Percentiles rank a stretch among this genome's conserved stretches.
phyloP scores from a whole-genome alignment of 2,797 vertebrate genomes.

The Cossypha niveicapilla region DNA sequence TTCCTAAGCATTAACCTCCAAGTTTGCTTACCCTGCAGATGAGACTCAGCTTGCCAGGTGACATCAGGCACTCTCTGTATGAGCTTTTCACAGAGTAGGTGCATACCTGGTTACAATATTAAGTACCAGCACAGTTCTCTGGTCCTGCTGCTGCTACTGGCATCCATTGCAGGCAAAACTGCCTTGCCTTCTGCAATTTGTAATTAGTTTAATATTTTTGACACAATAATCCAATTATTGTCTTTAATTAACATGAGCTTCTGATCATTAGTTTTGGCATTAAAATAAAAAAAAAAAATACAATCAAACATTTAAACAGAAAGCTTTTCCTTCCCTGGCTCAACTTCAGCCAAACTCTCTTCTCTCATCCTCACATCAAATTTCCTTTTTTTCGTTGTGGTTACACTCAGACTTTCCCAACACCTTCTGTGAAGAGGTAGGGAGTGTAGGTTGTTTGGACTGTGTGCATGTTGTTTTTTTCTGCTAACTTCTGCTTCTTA shows the following conservation, averaged over 20 bases:
- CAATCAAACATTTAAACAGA: not conserved
- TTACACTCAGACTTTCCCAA: not conserved
- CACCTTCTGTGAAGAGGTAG: not conserved
- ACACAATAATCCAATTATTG: not conserved
- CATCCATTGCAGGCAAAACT: not conserved
- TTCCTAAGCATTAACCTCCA: not conserved
- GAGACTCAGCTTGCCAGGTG: not conserved
- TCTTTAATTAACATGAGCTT: not conserved
- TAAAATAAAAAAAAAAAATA: not conserved
- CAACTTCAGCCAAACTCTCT: not conserved
- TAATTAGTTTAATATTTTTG: not conserved
- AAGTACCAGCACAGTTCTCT: not conserved
- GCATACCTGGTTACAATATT: not conserved
- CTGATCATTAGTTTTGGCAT: not conserved
- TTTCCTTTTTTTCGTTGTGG: rapidly evolving
- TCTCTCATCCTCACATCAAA: not conserved
- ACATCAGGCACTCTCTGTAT: not conserved
- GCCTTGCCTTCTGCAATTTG: not conserved
- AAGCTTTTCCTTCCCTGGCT: not conserved
- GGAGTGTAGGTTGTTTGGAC: not conserved
- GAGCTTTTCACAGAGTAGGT: rapidly evolving
- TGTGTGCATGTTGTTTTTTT: not conserved
- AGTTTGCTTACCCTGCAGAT: not conserved
- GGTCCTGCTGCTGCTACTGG: not conserved
- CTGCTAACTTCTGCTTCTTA: not conserved